Base-by-base conservation (phyloP, 2,888 invertebrate genomes). In the Drosophila antonietae region DNA sequence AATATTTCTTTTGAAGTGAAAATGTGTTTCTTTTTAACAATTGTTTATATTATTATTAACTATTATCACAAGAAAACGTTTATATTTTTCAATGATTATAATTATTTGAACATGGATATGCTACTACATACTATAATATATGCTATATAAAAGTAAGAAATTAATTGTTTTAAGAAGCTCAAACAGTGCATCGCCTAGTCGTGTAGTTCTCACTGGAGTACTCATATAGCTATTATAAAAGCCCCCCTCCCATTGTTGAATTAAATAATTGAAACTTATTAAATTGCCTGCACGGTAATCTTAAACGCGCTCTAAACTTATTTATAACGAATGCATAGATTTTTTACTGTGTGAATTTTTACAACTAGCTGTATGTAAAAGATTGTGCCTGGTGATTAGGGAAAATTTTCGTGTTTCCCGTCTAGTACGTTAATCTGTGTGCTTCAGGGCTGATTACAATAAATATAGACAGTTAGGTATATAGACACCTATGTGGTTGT, bases 381-480 rank as follows among this genome's bases (percentile, higher is more conserved):
- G 52, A 58, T 70, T 46, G 47, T 52, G 65, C 47, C 18, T 49
- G 31, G 31, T 56, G 52, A 72, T 72, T 75, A 73, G 28, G 51
- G 51, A 47, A 72, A 63, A 57, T 35, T 52, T 52, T 31, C 23
- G 53, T 39, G 20, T 14, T 10, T 28, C 52, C n/a, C 57, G 61
- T 60, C 60, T 20, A 20, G 12, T 14, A 37, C 5, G 35, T 35
- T 65, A 52, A 64, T 62, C 51, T 55, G n/a, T 43, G 20, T 37
- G 39, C 43, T 15, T 10, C 10, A 55, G 37, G 8, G 51, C 69
- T 66, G 74, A 84, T 77, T 82, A 66, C 47, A 68, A 46, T 37
- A 62, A 58, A 49, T 56, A 53, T 51, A 80, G 15, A 20, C 14
- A 68, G 35, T 5, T 55, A n/a, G 28, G 20, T 39, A n/a, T 39